Evolutionary conservation across 2,797 vertebrate genomes (phyloP).

Genomic region (Knipowitschia caucasica): DNA sequence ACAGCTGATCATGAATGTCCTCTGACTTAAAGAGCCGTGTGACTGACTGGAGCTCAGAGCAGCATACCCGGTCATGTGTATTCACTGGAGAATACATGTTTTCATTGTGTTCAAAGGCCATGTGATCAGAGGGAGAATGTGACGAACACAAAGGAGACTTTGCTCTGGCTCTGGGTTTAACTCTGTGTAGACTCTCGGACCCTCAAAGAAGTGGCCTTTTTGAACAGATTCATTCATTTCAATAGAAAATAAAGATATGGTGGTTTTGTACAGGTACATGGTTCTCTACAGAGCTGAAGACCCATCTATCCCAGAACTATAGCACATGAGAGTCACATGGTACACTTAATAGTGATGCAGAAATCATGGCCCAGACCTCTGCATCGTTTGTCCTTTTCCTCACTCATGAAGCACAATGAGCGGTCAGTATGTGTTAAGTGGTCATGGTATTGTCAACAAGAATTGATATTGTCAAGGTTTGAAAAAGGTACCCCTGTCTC

Average conservation of each 20-base stretch:
- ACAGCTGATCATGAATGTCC: neutral
- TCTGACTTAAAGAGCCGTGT: neutral
- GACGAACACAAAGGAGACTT: neutral
- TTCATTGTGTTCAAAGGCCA: slow-evolving; percentile 1
- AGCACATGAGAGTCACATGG: slow-evolving; percentile 29
- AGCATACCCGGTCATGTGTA: slow-evolving; percentile 2
- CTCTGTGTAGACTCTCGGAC: neutral
- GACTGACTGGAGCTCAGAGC: neutral
- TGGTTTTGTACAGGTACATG: neutral
- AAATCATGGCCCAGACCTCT: no score
- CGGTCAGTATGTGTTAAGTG: no score
- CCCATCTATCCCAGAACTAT: slow-evolving; percentile 4
- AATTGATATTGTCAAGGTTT: no score
- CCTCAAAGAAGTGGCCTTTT: neutral
- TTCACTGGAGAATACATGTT: slow-evolving; percentile 7
- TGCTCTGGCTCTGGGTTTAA: neutral
- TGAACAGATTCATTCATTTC: neutral
- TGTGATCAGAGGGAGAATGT: slow-evolving; percentile 2
- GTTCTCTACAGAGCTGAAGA: neutral
- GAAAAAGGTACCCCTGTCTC: no score
- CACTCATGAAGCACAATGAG: neutral
- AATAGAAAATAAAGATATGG: no score
- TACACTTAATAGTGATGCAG: no score
- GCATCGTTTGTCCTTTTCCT: no score
- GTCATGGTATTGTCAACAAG: no score